Conservation (phyloP, 1,140 invertebrate species). For the Drosophila kikkawai region DNA sequence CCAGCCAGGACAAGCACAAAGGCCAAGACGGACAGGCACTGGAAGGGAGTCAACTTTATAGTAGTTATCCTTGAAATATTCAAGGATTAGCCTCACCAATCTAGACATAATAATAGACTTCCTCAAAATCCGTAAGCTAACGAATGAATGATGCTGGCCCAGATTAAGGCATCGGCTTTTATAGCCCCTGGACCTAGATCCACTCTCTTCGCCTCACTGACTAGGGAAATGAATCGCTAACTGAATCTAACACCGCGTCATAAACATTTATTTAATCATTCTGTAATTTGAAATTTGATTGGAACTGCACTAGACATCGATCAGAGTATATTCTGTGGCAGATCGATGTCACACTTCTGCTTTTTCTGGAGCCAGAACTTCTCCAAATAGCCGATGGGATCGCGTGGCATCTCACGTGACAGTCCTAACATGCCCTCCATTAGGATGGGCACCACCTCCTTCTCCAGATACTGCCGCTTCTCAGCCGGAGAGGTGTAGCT, state of each 20-base stretch:
- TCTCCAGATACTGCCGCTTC: constrained; percentile 43
- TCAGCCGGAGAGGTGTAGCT: constrained; percentile 20
- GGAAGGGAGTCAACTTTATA: not conserved
- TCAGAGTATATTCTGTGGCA: constrained; percentile 55
- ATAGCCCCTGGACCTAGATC: constrained; percentile 32
- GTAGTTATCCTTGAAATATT: not conserved
- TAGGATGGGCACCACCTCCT: constrained; percentile 57
- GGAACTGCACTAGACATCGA: not conserved
- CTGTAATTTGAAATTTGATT: constrained; percentile 64
- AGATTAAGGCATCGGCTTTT: constrained; percentile 28
- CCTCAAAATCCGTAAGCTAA: constrained; percentile 11
- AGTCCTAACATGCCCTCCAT: constrained; percentile 67
- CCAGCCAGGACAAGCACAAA: constrained; percentile 33
- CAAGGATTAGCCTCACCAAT: constrained; percentile 48
- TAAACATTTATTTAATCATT: constrained; percentile 58
- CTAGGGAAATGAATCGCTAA: constrained; percentile 46
- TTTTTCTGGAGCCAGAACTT: constrained; percentile 57
- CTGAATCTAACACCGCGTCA: constrained; percentile 27
- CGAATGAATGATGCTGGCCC: constrained; percentile 58
- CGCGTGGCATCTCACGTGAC: constrained; percentile 57
- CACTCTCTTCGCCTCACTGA: constrained; percentile 32
- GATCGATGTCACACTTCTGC: constrained; percentile 58
- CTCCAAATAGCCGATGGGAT: constrained; percentile 61
- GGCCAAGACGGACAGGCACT: constrained; percentile 50
- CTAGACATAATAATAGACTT: constrained; percentile 52